Evolutionary conservation across 2,888 invertebrate species (phyloP).

Genomic region (Pollenia angustigena): DNA sequence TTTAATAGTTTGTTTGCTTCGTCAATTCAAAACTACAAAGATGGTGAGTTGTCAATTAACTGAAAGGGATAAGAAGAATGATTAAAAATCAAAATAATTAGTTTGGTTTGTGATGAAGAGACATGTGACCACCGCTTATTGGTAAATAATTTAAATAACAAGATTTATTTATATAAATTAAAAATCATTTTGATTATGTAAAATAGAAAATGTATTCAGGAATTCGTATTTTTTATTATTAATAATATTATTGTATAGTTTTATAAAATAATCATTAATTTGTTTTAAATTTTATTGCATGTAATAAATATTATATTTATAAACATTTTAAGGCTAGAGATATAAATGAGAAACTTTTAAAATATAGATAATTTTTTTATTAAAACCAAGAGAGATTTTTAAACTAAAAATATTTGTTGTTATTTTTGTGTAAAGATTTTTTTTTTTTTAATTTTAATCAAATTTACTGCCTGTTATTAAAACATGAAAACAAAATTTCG

Average conservation of each 20-base stretch:
- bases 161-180: slow-evolving; percentile 2
- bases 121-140: slow-evolving; percentile 72
- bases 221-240: slow-evolving; percentile 58
- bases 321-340: slow-evolving; percentile 19
- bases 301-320: slow-evolving; percentile 13
- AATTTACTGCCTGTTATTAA: too few relatives aligned
- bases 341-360: slow-evolving; percentile 9
- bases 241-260: slow-evolving; percentile 35
- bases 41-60: slow-evolving; percentile 46
- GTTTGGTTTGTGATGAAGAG: slow-evolving; percentile 66
- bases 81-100: slow-evolving; percentile 5
- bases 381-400: slow-evolving; percentile 11
- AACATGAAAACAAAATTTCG: too few relatives aligned
- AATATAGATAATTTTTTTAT: slow-evolving; percentile 39
- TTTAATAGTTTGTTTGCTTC: slow-evolving; percentile 23
- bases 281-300: slow-evolving; percentile 54
- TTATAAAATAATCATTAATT: slow-evolving; percentile 17
- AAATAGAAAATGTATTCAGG: slow-evolving; percentile 63
- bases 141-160: slow-evolving; percentile 51
- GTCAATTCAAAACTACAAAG: neutral
- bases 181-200: slow-evolving; percentile 46
- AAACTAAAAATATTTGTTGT: slow-evolving; percentile 22
- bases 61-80: neutral
- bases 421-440: neutral
- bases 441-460: too few relatives aligned